Conservation (phyloP, 1,140 invertebrate species). For the Pseudomyrmex flavicornis region DNA sequence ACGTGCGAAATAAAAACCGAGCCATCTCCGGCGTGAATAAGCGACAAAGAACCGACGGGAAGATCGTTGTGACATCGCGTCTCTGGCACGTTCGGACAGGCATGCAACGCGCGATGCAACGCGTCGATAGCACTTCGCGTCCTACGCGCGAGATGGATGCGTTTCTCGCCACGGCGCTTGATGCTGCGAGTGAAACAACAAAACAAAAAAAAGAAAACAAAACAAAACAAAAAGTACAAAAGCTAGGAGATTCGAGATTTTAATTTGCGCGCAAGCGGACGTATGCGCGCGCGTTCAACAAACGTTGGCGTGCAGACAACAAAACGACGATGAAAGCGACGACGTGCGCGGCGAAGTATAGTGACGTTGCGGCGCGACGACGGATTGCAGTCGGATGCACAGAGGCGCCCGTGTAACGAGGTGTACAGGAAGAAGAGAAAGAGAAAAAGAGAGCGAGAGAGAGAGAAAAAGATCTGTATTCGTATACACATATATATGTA, state of each 20-base stretch:
- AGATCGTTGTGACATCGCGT: neutral
- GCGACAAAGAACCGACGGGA: neutral
- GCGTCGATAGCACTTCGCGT: neutral
- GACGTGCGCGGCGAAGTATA: neutral
- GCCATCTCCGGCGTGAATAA: neutral
- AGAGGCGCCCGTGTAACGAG: slow-evolving; percentile 14
- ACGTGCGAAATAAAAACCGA: neutral
- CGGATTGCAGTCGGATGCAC: slow-evolving; percentile 30
- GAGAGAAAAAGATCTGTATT: no score
- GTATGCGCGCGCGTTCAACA: slow-evolving; percentile 7
- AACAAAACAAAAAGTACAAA: no score
- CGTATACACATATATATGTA: neutral
- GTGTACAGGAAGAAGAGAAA: slow-evolving; percentile 1
- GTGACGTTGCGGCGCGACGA: slow-evolving; percentile 26
- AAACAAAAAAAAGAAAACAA: neutral
- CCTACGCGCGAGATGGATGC: neutral
- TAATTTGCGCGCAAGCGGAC: slow-evolving; percentile 26
- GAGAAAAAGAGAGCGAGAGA: no score
- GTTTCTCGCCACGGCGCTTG: neutral
- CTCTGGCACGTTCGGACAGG: neutral
- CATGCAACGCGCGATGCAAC: neutral
- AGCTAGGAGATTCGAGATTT: slow-evolving; percentile 24
- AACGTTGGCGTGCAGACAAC: neutral
- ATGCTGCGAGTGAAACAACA: neutral
- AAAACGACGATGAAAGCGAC: slow-evolving; percentile 20